Percentiles rank a stretch among this genome's conserved stretches.
Conservation (phyloP, 2,888 invertebrate genomes). For the Limnephilus auricula region DNA sequence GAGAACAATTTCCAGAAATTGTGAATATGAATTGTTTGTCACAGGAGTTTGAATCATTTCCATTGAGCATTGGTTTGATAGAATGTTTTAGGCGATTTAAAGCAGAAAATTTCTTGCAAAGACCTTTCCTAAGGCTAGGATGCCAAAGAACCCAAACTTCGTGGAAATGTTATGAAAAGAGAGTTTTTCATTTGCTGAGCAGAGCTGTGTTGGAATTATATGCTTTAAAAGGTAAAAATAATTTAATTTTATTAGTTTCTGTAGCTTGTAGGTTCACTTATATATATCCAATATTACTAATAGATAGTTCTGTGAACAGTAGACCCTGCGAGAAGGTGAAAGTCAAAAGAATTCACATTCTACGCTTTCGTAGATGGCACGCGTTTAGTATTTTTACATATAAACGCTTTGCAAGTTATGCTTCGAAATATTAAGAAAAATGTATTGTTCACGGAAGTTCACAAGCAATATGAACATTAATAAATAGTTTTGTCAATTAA, state of each 20-base stretch:
- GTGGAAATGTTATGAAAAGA: constrained; percentile 71
- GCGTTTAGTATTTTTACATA: too few relatives aligned
- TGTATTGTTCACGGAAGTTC: too few relatives aligned
- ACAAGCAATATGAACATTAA: too few relatives aligned
- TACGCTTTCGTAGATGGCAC: too few relatives aligned
- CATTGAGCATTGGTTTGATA: constrained; percentile 78
- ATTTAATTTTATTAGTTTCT: background rate
- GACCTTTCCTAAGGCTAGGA: constrained; percentile 85
- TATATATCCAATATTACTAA: too few relatives aligned
- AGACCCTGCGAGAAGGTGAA: too few relatives aligned
- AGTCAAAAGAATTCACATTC: too few relatives aligned
- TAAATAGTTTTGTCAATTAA: too few relatives aligned
- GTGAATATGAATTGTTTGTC: background rate
- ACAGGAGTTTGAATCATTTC: constrained; percentile 77
- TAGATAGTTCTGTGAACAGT: too few relatives aligned
- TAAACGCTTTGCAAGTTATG: too few relatives aligned
- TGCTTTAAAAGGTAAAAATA: constrained; percentile 75
- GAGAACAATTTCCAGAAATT: background rate
- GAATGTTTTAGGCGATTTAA: constrained; percentile 70
- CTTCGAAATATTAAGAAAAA: too few relatives aligned
- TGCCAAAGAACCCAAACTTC: constrained; percentile 81
- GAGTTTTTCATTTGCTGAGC: constrained; percentile 76
- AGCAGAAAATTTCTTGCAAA: constrained; percentile 74
- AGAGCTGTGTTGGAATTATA: constrained; percentile 82
- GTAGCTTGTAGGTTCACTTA: background rate